Evolutionary conservation across 2,113 vertebrate species (phyloP).

Genomic region (Platysteira castanea): DNA sequence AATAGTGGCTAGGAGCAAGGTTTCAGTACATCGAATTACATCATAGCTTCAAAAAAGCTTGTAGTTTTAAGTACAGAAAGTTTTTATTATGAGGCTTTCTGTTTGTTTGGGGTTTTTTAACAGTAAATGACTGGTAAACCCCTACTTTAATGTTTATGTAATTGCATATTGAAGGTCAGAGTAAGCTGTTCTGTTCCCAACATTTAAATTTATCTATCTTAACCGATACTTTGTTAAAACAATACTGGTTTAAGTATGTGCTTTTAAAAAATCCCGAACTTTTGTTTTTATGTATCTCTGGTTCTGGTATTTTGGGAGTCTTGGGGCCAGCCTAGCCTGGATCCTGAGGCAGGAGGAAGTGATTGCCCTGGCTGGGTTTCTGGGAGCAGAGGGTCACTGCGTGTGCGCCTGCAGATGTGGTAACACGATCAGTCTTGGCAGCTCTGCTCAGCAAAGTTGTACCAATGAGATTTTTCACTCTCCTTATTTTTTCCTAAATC

Average conservation of each 20-base stretch:
- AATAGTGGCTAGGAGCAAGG: neutral
- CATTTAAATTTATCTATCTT: neutral
- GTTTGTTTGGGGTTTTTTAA: neutral
- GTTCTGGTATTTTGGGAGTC: neutral
- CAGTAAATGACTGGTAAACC: neutral
- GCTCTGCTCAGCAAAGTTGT: neutral
- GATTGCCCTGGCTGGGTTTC: neutral
- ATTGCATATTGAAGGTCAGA: neutral
- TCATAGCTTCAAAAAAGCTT: neutral
- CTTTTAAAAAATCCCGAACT: accelerated
- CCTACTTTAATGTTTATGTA: neutral
- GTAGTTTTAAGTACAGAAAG: neutral
- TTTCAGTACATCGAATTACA: neutral
- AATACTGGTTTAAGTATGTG: neutral
- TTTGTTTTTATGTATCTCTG: neutral
- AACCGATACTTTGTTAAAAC: neutral
- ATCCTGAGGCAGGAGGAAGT: constrained; percentile 17
- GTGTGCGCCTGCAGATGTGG: constrained; percentile 31
- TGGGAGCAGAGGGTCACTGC: neutral
- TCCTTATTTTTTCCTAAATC: constrained; percentile 5
- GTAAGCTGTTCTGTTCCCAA: neutral
- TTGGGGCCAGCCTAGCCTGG: neutral
- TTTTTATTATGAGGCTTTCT: neutral
- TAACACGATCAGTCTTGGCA: constrained; percentile 48
- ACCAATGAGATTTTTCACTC: neutral